Base-by-base conservation (phyloP, 2,888 invertebrate genomes). In the Harpalus rufipes region DNA sequence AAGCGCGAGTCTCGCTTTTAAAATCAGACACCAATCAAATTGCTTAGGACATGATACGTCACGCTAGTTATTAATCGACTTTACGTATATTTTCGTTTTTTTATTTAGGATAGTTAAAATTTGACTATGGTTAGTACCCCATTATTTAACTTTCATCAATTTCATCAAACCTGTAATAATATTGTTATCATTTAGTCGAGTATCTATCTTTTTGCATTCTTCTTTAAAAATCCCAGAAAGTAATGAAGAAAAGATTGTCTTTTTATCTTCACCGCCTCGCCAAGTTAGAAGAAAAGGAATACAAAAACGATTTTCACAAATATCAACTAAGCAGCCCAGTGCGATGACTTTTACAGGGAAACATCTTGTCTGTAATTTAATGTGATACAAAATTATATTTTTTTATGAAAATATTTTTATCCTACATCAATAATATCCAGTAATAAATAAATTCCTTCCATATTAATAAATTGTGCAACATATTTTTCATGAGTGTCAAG, bases 211-310 rank as follows among this genome's bases (percentile, higher is more conserved):
- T 25, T 88, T 87, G 87, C 91, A 91, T 87, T 92, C 92, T 18
- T 91, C 89, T 65, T 91, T 88, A 89, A 92, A 92, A 76, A 91
- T 87, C 81, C 87, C 88, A 72, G 91, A 88, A 32, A 92, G 85
- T 58, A 92, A 86, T 0, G 91, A 89, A 68, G 91, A 85, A 6
- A 92, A 87, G 14, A 89, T 90, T 51, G 87, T 88, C 14, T 88
- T 86, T 65, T 89, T 90, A n/a, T 85, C 88, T 59, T 88, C 88
- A 10, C 87, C 87, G 2, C 89, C 88, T 85, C 91, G 89, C 92
- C 92, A 93, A 0, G 92, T 92, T 32, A 91, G 90, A 18, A 92
- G 87, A 87, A 91, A 91, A 0, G 91, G 89, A 1, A 91, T 88
- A 65, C 90, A 90, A 8, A 88, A 87, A 5, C 88, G 88, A 78